Percentiles rank a stretch among this genome's conserved stretches.
These are phyloP conservation scores for Drosophila pallidifrons DNA, from an alignment of 1,140 invertebrate genomes.

Conservation along the genomic window DNA sequence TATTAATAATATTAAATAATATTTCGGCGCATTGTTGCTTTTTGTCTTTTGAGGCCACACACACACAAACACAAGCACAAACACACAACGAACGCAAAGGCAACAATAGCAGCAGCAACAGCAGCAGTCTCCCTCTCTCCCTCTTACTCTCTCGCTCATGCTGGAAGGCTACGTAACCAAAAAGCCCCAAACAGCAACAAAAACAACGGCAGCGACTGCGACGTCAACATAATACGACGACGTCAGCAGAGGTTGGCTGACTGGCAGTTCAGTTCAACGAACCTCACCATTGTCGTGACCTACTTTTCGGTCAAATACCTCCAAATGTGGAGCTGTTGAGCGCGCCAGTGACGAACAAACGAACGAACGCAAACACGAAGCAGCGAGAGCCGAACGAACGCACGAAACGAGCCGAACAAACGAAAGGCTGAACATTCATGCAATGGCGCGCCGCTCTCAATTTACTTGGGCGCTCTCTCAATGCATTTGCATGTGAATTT, in stretches of 20 bases:
- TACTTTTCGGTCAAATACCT: constrained; percentile 85
- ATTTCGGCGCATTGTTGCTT: constrained; percentile 5
- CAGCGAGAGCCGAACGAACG: constrained; percentile 26
- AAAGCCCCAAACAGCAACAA: constrained; percentile 58
- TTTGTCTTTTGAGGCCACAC: constrained; percentile 69
- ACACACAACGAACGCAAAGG: constrained; percentile 36
- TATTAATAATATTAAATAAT: constrained; percentile 78
- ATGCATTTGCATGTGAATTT: constrained; percentile 79
- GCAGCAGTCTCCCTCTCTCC: constrained; percentile 4
- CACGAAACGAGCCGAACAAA: constrained; percentile 3
- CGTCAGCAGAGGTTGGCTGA: constrained; percentile 64
- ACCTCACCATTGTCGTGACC: constrained; percentile 85
- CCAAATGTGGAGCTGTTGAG: constrained; percentile 81
- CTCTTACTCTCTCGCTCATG: constrained; percentile 37
- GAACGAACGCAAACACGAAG: constrained; percentile 19
- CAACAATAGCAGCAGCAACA: constrained; percentile 28
- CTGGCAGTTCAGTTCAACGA: constrained; percentile 84
- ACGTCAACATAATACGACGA: constrained; percentile 59
- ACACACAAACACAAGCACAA: background rate
- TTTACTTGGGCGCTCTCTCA: constrained; percentile 52
- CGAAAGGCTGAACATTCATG: constrained; percentile 23
- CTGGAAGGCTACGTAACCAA: constrained; percentile 72
- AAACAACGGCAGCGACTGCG: constrained; percentile 35
- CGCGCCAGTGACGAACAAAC: constrained; percentile 24
- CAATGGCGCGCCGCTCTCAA: constrained; percentile 43